Conservation (phyloP, 2,797 vertebrate species). For the Halcyon badia region DNA sequence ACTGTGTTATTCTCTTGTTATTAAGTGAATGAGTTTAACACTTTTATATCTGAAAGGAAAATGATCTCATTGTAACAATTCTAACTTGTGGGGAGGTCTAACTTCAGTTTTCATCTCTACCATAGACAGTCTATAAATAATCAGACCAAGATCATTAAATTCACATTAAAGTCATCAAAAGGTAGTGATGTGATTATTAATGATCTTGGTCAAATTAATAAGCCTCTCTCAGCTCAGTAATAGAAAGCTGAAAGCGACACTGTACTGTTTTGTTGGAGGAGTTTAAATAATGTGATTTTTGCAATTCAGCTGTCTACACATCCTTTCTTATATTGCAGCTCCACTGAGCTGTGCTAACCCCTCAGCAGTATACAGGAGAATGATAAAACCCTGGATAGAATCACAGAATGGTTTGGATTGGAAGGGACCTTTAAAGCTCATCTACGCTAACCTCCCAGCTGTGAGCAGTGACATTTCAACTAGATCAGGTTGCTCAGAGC, state of each 20-base stretch:
- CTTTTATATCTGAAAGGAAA: neutral
- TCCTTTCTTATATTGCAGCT: neutral
- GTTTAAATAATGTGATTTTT: neutral
- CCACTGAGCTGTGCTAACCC: neutral
- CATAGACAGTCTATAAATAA: neutral
- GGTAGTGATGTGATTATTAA: neutral
- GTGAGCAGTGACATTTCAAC: neutral
- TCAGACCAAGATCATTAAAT: neutral
- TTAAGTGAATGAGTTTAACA: neutral
- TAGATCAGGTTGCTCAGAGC: neutral
- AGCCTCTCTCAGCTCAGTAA: neutral
- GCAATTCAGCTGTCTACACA: neutral
- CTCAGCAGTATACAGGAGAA: neutral
- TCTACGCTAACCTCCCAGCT: neutral
- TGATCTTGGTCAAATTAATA: neutral
- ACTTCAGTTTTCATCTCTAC: neutral
- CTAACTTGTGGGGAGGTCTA: neutral
- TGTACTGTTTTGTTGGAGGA: neutral
- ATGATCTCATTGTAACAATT: neutral
- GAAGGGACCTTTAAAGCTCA: neutral
- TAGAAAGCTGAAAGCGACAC: neutral
- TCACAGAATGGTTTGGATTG: neutral
- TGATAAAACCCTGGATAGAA: neutral
- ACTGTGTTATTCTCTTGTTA: neutral
- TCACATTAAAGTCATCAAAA: neutral